A percentile compares a stretch with the other conserved stretches of the same genome.
phyloP scores from a whole-genome alignment of 1,140 invertebrate genomes.

The Zaprionus gabonicus region DNA sequence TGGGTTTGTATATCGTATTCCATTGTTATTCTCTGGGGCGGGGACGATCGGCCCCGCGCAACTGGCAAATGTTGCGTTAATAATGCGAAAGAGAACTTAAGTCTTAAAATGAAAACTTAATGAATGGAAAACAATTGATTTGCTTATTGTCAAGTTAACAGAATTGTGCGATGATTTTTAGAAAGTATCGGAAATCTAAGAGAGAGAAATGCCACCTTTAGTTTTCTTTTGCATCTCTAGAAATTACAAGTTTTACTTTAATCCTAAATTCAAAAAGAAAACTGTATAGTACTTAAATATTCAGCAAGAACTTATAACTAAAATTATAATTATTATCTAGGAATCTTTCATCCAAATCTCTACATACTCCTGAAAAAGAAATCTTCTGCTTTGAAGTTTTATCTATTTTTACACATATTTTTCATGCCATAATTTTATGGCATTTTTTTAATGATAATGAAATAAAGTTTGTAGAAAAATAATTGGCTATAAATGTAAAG shows the following conservation, averaged over 20 bases:
- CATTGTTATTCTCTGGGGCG: conserved; percentile 44
- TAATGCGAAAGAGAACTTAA: conserved; percentile 38
- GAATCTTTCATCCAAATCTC: too few species aligned
- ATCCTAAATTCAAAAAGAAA: too few species aligned
- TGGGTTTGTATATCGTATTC: conserved; percentile 47
- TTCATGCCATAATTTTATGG: neutral
- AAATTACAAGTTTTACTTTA: neutral
- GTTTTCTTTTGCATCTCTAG: neutral
- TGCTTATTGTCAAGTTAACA: neutral
- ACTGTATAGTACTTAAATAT: too few species aligned
- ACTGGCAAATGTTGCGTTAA: conserved; percentile 68
- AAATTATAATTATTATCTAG: too few species aligned
- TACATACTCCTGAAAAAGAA: too few species aligned
- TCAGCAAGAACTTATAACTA: too few species aligned
- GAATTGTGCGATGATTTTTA: neutral
- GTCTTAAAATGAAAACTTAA: conserved; percentile 19
- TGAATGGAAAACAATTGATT: conserved; percentile 32
- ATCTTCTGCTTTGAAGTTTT: too few species aligned
- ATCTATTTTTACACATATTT: too few species aligned
- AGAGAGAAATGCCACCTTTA: neutral
- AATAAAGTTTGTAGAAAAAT: neutral
- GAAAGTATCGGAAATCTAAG: neutral
- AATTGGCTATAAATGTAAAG: neutral
- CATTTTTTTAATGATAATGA: neutral
- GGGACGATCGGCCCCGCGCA: conserved; percentile 30